Conservation (phyloP, 2,797 vertebrate genomes). For the Peromyscus attwateri region DNA sequence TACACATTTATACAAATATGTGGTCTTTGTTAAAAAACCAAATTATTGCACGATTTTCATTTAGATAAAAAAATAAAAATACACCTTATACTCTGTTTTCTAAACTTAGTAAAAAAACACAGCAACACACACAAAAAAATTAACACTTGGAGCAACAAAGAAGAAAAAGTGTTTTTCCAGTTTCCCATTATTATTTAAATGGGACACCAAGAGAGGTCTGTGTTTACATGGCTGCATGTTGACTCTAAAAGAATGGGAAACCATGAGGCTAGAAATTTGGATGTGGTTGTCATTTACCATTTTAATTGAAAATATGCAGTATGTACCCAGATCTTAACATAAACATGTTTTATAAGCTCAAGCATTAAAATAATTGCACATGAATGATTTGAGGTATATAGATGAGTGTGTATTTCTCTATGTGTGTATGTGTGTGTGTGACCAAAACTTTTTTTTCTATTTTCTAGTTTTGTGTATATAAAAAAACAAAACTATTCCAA, state of each 20-base stretch:
- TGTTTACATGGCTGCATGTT: background rate
- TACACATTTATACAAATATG: background rate
- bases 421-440: background rate
- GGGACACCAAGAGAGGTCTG: background rate
- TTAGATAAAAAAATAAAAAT: constrained; percentile 18
- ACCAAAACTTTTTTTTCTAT: background rate
- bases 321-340: background rate
- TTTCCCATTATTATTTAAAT: background rate
- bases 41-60: background rate
- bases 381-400: constrained; percentile 18
- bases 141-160: background rate
- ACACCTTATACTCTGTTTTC: background rate
- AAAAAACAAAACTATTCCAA: background rate
- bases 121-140: background rate
- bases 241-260: background rate
- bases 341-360: background rate
- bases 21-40: background rate
- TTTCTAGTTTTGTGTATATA: background rate
- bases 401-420: background rate
- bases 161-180: background rate
- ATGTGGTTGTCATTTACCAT: background rate
- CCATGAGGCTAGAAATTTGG: background rate
- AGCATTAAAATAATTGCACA: constrained; percentile 1
- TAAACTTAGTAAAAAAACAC: background rate
- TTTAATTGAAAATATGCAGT: constrained; percentile 14